Conservation (phyloP, 1,140 invertebrate species). For the Acromyrmex echinatior region DNA sequence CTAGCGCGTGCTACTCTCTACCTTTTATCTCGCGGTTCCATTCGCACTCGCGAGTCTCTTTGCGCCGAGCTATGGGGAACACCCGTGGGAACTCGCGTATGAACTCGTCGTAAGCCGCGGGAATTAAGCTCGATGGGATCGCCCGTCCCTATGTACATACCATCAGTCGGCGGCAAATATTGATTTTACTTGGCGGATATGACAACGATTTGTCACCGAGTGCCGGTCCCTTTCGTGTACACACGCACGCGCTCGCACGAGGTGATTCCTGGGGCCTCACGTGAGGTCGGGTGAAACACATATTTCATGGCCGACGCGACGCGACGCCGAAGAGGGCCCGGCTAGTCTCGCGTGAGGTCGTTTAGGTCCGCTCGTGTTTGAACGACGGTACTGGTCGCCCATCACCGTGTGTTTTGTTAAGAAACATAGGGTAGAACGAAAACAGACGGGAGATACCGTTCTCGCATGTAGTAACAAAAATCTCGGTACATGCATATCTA, state of each 20-base stretch:
- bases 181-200: constrained; percentile 80
- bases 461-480: constrained; percentile 36
- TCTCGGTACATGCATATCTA: constrained; percentile 10
- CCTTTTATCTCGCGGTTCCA: background rate
- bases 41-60: constrained; percentile 45
- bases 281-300: constrained; percentile 63
- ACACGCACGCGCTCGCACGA: constrained; percentile 3
- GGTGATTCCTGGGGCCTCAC: constrained; percentile 49
- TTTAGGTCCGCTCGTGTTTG: constrained; percentile 59
- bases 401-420: constrained; percentile 68
- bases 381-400: background rate
- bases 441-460: constrained; percentile 29
- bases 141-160: constrained; percentile 69
- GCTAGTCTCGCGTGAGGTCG: constrained; percentile 20
- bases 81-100: constrained; percentile 59
- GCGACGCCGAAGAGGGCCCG: constrained; percentile 4
- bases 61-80: constrained; percentile 17
- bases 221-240: constrained; percentile 26
- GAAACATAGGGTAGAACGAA: constrained; percentile 62
- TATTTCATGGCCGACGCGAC: constrained; percentile 42
- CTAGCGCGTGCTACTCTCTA: background rate
- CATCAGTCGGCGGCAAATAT: constrained; percentile 79
- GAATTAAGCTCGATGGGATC: constrained; percentile 75
- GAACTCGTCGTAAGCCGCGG: constrained; percentile 62
- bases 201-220: constrained; percentile 81